These are phyloP conservation scores for Sphaerodactylus townsendi DNA, from an alignment of 2,113 vertebrate genomes.

Conservation along the genomic window DNA sequence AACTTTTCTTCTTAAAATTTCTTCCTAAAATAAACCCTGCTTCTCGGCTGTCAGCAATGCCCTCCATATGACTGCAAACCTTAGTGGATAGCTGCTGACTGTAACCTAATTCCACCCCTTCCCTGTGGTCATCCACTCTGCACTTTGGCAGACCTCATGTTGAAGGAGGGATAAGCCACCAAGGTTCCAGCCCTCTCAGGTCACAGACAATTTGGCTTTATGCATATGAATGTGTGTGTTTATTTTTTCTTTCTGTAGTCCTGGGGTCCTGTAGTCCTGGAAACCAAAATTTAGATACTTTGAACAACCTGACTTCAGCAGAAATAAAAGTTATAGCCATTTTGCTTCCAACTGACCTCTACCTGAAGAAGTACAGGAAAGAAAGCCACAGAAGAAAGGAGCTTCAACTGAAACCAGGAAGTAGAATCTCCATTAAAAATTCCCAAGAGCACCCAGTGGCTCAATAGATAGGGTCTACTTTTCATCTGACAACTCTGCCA, in stretches of 20 bases:
- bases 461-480: background rate
- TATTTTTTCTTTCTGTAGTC: background rate
- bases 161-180: conserved; percentile 8
- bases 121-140: conserved; percentile 58
- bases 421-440: background rate
- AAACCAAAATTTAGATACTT: conserved; percentile 23
- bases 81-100: conserved; percentile 58
- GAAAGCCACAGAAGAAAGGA: background rate
- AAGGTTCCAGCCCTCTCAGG: background rate
- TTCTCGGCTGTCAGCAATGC: conserved; percentile 67
- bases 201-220: conserved; percentile 55
- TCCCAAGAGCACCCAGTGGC: background rate
- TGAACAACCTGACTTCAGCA: background rate
- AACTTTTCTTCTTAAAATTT: conserved; percentile 53
- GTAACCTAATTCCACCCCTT: conserved; percentile 62
- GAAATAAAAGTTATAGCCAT: too few relatives aligned
- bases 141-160: conserved; percentile 27
- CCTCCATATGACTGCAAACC: conserved; percentile 66
- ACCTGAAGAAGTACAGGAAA: background rate
- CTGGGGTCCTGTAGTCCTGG: too few relatives aligned
- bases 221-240: conserved; percentile 33
- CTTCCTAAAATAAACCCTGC: conserved; percentile 69
- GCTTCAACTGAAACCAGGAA: background rate
- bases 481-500: background rate
- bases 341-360: conserved; percentile 12